Conservation (phyloP, 2,797 vertebrate genomes). For the Hylomyscus alleni region DNA sequence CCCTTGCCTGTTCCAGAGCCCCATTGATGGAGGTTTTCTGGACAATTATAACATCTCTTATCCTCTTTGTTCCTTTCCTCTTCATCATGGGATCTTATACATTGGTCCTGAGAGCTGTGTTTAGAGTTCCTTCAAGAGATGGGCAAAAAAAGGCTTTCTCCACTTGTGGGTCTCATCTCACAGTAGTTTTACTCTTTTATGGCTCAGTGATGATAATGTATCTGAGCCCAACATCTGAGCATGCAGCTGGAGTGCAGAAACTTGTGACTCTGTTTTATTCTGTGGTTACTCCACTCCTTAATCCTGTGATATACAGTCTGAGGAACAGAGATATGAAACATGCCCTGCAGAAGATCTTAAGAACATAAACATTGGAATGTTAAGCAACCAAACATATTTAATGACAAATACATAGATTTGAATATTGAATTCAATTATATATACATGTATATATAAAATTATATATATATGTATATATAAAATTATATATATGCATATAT, state of each 20-base stretch:
- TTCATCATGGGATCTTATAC: constrained; percentile 70
- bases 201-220: constrained; percentile 82
- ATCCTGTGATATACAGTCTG: constrained; percentile 83
- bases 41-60: constrained; percentile 60
- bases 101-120: constrained; percentile 61
- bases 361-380: background rate
- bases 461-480: no score
- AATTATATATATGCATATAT: no score
- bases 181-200: constrained; percentile 79
- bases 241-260: constrained; percentile 76
- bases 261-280: constrained; percentile 25
- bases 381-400: background rate
- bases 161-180: constrained; percentile 78
- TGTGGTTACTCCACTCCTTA: constrained; percentile 78
- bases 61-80: constrained; percentile 60
- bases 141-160: constrained; percentile 76
- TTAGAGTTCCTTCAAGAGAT: constrained; percentile 71
- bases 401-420: constrained; percentile 45
- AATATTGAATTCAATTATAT: background rate
- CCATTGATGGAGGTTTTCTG: constrained; percentile 52
- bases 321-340: constrained; percentile 82
- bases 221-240: constrained; percentile 63
- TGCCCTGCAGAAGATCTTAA: constrained; percentile 68
- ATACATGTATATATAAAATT: no score
- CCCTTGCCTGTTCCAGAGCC: constrained; percentile 55